These are phyloP conservation scores for Suncus etruscus DNA, from an alignment of 2,113 vertebrate genomes.

Conservation along the genomic window DNA sequence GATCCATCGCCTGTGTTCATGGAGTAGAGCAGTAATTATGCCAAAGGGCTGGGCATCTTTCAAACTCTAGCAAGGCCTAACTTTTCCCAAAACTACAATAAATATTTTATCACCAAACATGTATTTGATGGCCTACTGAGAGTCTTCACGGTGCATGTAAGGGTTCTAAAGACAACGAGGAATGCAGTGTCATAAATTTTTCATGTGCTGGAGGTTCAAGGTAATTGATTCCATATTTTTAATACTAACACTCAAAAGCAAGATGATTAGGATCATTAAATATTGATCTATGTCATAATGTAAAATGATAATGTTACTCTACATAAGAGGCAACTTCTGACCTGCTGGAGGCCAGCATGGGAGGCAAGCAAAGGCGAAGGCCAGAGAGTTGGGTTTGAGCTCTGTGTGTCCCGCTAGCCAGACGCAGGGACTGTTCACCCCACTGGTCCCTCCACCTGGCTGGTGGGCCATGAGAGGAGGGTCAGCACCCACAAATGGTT, in stretches of 20 bases:
- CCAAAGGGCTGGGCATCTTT: slow-evolving; percentile 93
- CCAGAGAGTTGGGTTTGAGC: background rate
- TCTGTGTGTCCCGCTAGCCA: background rate
- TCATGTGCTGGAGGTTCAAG: slow-evolving; percentile 91
- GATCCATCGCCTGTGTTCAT: slow-evolving; percentile 88
- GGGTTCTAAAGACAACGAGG: slow-evolving; percentile 94
- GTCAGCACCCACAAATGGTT: too few species aligned
- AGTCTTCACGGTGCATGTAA: slow-evolving; percentile 93
- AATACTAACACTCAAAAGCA: slow-evolving; percentile 91
- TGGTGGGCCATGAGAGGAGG: too few species aligned
- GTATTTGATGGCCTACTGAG: slow-evolving; percentile 95
- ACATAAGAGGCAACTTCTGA: slow-evolving; percentile 84
- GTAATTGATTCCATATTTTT: slow-evolving; percentile 93
- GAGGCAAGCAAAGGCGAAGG: slow-evolving; percentile 7
- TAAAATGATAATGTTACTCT: slow-evolving; percentile 87
- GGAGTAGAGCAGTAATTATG: slow-evolving; percentile 93
- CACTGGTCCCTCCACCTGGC: too few species aligned
- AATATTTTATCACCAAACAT: slow-evolving; percentile 99
- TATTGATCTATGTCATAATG: slow-evolving; percentile 90
- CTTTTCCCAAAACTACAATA: slow-evolving; percentile 95
- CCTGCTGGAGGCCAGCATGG: slow-evolving; percentile 62
- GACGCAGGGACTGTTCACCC: background rate
- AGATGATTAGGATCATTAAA: slow-evolving; percentile 91
- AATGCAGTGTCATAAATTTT: slow-evolving; percentile 94
- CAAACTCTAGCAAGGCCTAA: slow-evolving; percentile 92